Conservation (phyloP, 2,888 invertebrate genomes). For the Tipula lateralis region DNA sequence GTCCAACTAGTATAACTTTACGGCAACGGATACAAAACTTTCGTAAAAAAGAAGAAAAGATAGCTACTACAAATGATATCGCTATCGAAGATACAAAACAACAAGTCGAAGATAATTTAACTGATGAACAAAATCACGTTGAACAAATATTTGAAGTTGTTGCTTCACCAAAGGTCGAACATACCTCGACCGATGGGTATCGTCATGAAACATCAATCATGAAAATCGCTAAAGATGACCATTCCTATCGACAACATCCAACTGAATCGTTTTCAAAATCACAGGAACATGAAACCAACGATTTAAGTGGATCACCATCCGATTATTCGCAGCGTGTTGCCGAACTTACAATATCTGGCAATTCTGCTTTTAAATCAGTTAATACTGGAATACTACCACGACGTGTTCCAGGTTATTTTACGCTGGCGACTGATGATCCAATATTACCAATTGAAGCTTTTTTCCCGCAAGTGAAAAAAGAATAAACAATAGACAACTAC, state of each 20-base stretch:
- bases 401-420: slow-evolving; percentile 63
- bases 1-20: slow-evolving; percentile 32
- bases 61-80: background rate
- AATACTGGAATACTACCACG: slow-evolving; percentile 52
- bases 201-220: slow-evolving; percentile 52
- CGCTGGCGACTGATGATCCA: slow-evolving; percentile 72
- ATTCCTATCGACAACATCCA: slow-evolving; percentile 31
- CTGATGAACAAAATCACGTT: background rate
- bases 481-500: slow-evolving; percentile 43
- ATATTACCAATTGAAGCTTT: slow-evolving; percentile 76
- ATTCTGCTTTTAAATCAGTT: slow-evolving; percentile 58
- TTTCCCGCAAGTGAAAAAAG: slow-evolving; percentile 66
- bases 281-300: slow-evolving; percentile 44
- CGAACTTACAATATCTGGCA: slow-evolving; percentile 66
- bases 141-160: background rate
- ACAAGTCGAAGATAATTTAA: slow-evolving; percentile 38
- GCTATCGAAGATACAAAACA: slow-evolving; percentile 49
- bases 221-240: slow-evolving; percentile 51
- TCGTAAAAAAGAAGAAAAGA: slow-evolving; percentile 41
- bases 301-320: slow-evolving; percentile 46
- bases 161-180: background rate
- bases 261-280: background rate
- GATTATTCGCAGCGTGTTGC: slow-evolving; percentile 65
- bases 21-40: slow-evolving; percentile 35
- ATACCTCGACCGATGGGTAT: slow-evolving; percentile 40